Conservation (phyloP, 1,140 invertebrate genomes). For the Magallana angulata region DNA sequence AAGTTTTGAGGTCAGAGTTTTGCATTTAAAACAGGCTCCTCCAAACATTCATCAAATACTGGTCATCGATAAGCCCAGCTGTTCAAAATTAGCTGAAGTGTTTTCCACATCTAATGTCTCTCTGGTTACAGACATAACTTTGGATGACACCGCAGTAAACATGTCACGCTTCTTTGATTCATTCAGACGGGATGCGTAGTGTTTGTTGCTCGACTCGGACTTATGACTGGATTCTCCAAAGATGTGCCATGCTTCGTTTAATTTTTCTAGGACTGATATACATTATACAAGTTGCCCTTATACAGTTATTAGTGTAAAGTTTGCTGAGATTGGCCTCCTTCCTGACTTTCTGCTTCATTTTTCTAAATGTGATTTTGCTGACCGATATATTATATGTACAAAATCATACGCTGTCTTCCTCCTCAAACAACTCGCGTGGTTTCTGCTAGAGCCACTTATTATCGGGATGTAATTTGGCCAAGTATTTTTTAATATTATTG, state of each 20-base stretch:
- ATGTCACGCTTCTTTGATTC: constrained; percentile 41
- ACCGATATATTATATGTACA: constrained; percentile 32
- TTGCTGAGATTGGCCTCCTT: constrained; percentile 27
- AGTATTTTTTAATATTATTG: background rate
- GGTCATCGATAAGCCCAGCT: background rate
- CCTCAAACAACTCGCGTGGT: constrained; percentile 43
- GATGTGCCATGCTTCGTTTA: too few relatives aligned
- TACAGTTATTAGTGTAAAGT: constrained; percentile 50
- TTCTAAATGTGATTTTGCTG: constrained; percentile 43
- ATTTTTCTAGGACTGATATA: constrained; percentile 32
- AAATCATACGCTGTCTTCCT: constrained; percentile 44
- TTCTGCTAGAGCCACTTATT: background rate
- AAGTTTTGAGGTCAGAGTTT: background rate
- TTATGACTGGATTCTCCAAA: too few relatives aligned
- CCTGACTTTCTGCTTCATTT: constrained; percentile 24
- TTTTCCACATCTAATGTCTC: background rate
- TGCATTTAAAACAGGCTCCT: background rate
- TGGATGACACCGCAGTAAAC: background rate
- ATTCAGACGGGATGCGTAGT: background rate
- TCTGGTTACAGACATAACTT: background rate
- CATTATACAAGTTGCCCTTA: constrained; percentile 46
- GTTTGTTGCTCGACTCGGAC: too few relatives aligned
- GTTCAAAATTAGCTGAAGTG: background rate
- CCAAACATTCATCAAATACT: background rate
- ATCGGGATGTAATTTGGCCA: constrained; percentile 9